These are phyloP conservation scores for Mellilla xanthometata DNA, from an alignment of 2,888 invertebrate species.

Conservation along the genomic window DNA sequence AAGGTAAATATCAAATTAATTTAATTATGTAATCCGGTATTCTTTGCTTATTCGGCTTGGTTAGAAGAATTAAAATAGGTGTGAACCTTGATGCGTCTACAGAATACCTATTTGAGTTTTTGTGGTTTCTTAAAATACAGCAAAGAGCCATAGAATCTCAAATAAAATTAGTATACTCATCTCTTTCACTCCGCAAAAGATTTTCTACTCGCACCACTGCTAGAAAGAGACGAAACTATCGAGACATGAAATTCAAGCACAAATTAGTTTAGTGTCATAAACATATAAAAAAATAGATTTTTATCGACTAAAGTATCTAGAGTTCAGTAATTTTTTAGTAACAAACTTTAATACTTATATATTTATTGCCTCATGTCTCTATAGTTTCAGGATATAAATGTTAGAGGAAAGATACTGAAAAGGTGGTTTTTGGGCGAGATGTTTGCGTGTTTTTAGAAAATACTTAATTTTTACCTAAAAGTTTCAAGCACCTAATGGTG, in stretches of 20 bases:
- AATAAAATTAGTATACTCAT: not conserved
- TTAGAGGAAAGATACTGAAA: constrained; percentile 27
- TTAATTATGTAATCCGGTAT: too few relatives aligned
- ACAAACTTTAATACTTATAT: constrained; percentile 2
- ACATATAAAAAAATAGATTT: constrained; percentile 9
- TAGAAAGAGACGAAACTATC: constrained; percentile 7
- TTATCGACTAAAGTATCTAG: constrained; percentile 10
- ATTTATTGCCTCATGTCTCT: constrained; percentile 26
- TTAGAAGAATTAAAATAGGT: too few relatives aligned
- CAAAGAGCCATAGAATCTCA: too few relatives aligned
- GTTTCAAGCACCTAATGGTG: too few relatives aligned
- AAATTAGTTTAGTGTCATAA: constrained; percentile 27
- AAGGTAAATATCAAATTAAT: too few relatives aligned
- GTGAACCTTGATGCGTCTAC: too few relatives aligned
- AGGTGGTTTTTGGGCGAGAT: constrained; percentile 26
- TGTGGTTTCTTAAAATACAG: too few relatives aligned
- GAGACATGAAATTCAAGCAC: constrained; percentile 18
- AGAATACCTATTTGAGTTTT: too few relatives aligned
- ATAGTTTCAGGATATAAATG: constrained; percentile 29
- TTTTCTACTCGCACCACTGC: constrained; percentile 16
- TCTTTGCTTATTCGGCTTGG: too few relatives aligned
- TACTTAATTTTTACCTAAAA: not conserved
- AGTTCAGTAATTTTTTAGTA: constrained; percentile 5
- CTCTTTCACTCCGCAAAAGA: not conserved
- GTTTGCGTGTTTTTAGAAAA: constrained; percentile 26